Evolutionary conservation across 2,797 vertebrate species (phyloP).

Genomic region (Peromyscus eremicus): DNA sequence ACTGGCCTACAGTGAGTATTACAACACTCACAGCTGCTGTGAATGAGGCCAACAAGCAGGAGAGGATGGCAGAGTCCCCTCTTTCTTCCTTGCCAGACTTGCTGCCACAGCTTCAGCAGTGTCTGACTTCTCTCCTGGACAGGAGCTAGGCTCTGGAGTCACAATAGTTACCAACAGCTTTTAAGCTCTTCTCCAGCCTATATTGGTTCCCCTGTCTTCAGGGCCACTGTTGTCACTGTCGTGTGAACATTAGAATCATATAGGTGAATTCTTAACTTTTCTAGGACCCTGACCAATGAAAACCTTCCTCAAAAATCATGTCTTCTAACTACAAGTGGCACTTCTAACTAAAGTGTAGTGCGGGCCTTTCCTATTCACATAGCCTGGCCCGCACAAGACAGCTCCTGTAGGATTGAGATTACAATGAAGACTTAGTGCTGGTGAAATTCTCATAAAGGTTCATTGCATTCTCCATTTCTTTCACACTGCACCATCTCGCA

Average conservation of each 20-base stretch:
- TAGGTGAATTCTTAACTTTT: not conserved
- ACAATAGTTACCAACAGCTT: too few species aligned
- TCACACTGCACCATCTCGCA: not conserved
- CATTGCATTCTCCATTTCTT: not conserved
- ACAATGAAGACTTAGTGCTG: not conserved
- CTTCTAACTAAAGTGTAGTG: too few species aligned
- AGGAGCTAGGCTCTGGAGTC: not conserved
- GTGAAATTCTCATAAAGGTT: not conserved
- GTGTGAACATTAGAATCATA: not conserved
- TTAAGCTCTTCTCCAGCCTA: not conserved
- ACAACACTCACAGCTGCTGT: not conserved
- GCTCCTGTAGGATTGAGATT: not conserved
- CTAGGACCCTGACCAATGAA: not conserved
- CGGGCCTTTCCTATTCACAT: not conserved
- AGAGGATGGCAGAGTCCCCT: not conserved
- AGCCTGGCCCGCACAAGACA: not conserved
- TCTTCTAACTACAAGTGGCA: not conserved
- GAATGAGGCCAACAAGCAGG: not conserved
- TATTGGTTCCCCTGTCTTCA: not conserved
- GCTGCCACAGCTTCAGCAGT: not conserved
- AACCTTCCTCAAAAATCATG: not conserved
- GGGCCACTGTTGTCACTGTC: not conserved
- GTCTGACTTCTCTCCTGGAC: not conserved
- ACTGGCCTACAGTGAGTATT: not conserved
- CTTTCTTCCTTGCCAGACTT: not conserved